Conservation (phyloP, 2,113 vertebrate species). For the Xiphophorus hellerii region DNA sequence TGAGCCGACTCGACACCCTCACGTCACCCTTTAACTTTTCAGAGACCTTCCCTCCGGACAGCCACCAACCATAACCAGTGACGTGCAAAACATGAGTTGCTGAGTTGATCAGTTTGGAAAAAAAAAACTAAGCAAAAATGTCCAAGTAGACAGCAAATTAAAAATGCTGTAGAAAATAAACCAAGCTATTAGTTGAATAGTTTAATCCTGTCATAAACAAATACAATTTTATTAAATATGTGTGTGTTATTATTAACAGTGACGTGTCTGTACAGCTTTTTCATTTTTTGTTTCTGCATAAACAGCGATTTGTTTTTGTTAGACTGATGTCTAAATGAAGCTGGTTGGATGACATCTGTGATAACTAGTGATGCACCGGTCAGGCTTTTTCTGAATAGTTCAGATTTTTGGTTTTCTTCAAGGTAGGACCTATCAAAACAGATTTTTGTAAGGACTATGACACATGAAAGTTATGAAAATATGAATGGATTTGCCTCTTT, state of each 20-base stretch:
- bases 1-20: constrained; percentile 66
- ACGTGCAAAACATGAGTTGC: constrained; percentile 32
- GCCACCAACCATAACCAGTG: constrained; percentile 4
- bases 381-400: no score
- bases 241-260: neutral
- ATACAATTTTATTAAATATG: neutral
- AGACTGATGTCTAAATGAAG: constrained; percentile 15
- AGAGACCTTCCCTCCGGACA: constrained; percentile 49
- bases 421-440: no score
- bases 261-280: neutral
- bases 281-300: neutral
- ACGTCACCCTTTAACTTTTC: constrained; percentile 60
- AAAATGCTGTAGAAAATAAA: constrained; percentile 14
- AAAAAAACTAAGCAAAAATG: constrained; percentile 54
- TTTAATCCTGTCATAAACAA: neutral
- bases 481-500: no score
- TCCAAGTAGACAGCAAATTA: constrained; percentile 19
- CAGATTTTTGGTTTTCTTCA: no score
- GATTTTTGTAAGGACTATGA: no score
- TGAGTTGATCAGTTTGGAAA: constrained; percentile 49
- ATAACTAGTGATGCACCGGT: no score
- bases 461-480: no score
- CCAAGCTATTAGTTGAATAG: no score
- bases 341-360: constrained; percentile 32
- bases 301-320: constrained; percentile 11